Evolutionary conservation across 2,797 vertebrate species (phyloP).

Genomic region (Amblyraja radiata): DNA sequence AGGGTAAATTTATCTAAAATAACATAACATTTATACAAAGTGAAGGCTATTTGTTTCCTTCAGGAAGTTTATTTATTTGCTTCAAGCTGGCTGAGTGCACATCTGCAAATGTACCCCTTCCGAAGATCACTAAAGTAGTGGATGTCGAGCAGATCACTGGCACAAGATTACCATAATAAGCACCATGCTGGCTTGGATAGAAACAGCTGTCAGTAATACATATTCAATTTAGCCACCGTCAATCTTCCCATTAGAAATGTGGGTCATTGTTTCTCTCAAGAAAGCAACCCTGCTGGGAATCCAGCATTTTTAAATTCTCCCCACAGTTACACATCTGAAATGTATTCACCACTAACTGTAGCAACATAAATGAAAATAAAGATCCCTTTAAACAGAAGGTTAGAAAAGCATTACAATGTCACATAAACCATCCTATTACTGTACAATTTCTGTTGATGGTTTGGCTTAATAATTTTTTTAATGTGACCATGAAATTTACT

Average conservation of each 20-base stretch:
- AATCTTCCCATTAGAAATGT: not conserved
- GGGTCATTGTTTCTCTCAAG: not conserved
- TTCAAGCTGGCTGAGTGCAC: too few species aligned
- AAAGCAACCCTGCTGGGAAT: not conserved
- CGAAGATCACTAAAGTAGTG: too few species aligned
- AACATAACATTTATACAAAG: too few species aligned
- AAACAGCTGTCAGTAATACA: too few species aligned
- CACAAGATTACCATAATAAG: too few species aligned
- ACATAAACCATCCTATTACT: not conserved
- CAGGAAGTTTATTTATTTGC: too few species aligned
- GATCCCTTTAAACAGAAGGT: not conserved
- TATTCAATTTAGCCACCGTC: not conserved
- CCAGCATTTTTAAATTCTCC: not conserved
- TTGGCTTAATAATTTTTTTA: not conserved
- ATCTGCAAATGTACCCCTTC: too few species aligned
- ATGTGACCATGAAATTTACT: not conserved
- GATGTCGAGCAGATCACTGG: too few species aligned
- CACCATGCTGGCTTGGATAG: too few species aligned
- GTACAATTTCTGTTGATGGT: not conserved
- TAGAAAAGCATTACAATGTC: not conserved
- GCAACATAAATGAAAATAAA: not conserved
- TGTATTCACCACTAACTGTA: not conserved
- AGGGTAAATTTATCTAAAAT: too few species aligned
- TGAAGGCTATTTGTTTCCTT: too few species aligned
- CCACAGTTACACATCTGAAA: not conserved